Evolutionary conservation across 2,888 invertebrate species (phyloP).

Genomic region (Catocala nupta): DNA sequence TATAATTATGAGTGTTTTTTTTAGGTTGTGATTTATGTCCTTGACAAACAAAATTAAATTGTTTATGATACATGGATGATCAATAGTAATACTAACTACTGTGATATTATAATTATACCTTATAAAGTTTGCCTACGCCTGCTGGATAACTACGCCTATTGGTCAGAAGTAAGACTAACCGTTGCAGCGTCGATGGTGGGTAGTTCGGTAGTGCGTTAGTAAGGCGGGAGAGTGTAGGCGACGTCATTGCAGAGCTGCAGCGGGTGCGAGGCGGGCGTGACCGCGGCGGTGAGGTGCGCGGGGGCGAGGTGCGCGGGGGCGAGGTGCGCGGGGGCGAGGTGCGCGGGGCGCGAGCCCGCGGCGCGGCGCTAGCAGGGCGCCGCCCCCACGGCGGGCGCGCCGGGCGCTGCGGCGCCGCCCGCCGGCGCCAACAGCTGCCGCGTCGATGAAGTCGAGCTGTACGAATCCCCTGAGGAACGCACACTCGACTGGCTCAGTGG

Average conservation of each 20-base stretch:
- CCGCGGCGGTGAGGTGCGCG: constrained; percentile 75
- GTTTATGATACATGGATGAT: too few species aligned
- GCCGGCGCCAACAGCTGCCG: constrained; percentile 88
- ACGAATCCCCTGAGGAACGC: constrained; percentile 93
- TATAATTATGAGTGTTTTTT: too few species aligned
- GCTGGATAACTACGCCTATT: too few species aligned
- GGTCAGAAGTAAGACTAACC: too few species aligned
- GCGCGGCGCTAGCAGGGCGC: constrained; percentile 57
- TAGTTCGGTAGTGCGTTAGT: constrained; percentile 8
- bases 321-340: constrained; percentile 59
- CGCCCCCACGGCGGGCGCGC: constrained; percentile 45
- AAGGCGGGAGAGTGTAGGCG: constrained; percentile 31
- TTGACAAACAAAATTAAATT: too few species aligned
- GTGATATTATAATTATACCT: too few species aligned
- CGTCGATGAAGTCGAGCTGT: constrained; percentile 93
- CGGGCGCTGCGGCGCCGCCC: constrained; percentile 48
- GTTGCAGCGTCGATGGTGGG: too few species aligned
- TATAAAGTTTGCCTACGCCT: too few species aligned
- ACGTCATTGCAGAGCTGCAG: constrained; percentile 26
- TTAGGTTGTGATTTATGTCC: too few species aligned
- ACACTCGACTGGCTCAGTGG: constrained; percentile 90
- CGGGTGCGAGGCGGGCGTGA: constrained; percentile 42
- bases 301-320: constrained; percentile 85
- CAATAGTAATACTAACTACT: too few species aligned
- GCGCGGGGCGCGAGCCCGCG: constrained; percentile 87